Base-by-base conservation (phyloP, 2,888 invertebrate species). In the Ichneumoninae sp. region DNA sequence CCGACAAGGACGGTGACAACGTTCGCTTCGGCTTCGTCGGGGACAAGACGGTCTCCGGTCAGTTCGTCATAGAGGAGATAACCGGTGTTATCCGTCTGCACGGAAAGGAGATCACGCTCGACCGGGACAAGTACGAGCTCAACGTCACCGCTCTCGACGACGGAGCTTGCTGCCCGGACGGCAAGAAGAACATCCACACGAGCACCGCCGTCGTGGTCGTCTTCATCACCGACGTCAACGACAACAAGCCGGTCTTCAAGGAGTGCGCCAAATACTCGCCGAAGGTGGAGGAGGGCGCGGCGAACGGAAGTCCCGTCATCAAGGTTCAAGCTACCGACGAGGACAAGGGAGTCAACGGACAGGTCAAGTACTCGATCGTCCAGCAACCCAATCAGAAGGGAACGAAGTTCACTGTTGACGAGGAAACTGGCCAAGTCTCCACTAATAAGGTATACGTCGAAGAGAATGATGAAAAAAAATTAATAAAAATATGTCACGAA, bases 91-190 rank as follows among this genome's bases (percentile, higher is more conserved):
- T 98, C 89, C 96, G 98, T 85, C 94, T 98, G 76, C 98, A 98
- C 91, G 97, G 96, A 89, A 97, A 98, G 92, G 96, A 97, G 5
- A 98, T 98, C 88, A 96, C 97, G 0, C 94, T 98, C 87, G 98
- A 98, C 92, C 95, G 98, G 86, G 98, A 98, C 93, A 98, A 98
- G 93, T 99, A 99, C 92, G 98, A 98, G 93, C 94, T 99, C 81
- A 99, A 99, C 93, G 98, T 99, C 8, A 98, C 99, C 0, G 99
- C 99, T 1, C 96, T 98, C 95, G 99, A 99, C 92, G 99, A 99
- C 93, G 99, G 99, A 0, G 97, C 98, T 1, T 99, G 99, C 93
- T 99, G 99, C 93, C 97, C 97, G 16, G 97, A 98, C 87, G 98
- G 98, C 3, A 97, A 97, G 88, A 95, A 96, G 1, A 97, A 97